Evolutionary conservation across 2,797 vertebrate species (phyloP).

Genomic region (Pelochelys cantorii): DNA sequence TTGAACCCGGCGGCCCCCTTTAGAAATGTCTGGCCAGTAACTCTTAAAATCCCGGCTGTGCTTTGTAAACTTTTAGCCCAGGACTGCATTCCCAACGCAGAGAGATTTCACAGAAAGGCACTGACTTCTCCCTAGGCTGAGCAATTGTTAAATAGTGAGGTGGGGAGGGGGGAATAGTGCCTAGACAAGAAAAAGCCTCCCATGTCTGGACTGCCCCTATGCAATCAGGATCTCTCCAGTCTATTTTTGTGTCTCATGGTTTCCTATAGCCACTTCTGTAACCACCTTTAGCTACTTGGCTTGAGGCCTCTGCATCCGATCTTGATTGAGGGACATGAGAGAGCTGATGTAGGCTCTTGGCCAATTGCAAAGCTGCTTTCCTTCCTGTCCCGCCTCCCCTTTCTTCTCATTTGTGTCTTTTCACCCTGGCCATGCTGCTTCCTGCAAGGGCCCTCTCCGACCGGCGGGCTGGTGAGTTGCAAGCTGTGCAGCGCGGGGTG

Average conservation of each 20-base stretch:
- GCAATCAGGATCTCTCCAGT: no score
- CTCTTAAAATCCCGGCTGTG: background rate
- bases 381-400: background rate
- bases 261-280: no score
- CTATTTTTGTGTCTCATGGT: no score
- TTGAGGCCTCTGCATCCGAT: background rate
- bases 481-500: fast-evolving
- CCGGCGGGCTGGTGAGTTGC: fast-evolving
- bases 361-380: background rate
- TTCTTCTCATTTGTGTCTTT: background rate
- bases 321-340: background rate
- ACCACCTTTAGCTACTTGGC: no score
- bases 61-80: background rate
- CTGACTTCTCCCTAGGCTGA: no score
- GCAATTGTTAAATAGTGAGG: no score
- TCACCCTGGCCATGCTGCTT: background rate
- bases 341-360: background rate
- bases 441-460: fast-evolving
- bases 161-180: no score
- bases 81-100: background rate
- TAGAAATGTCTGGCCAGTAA: background rate
- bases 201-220: no score
- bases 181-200: no score
- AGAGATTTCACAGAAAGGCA: no score
- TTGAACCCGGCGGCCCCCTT: background rate